These are phyloP conservation scores for Acromyrmex echinatior DNA, from an alignment of 1,140 invertebrate genomes.

Conservation along the genomic window DNA sequence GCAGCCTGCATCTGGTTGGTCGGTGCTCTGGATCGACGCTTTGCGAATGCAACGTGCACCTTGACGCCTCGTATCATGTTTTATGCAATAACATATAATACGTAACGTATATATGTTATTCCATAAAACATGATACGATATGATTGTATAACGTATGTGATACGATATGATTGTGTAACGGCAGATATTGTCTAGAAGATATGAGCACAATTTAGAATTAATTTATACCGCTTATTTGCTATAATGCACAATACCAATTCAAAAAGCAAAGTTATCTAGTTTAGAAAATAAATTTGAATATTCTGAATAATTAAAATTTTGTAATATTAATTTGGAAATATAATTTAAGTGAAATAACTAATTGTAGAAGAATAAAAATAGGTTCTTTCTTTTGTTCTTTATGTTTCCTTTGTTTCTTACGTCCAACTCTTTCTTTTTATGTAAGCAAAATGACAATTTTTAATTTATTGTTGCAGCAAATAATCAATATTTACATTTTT, in stretches of 20 bases:
- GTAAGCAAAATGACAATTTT: background rate
- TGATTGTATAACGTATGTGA: background rate
- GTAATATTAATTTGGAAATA: too few relatives aligned
- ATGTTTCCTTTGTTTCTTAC: too few relatives aligned
- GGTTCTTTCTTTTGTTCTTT: too few relatives aligned
- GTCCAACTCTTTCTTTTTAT: too few relatives aligned
- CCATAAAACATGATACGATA: too few relatives aligned
- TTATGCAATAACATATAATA: background rate
- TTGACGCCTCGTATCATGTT: background rate
- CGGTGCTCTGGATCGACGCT: background rate
- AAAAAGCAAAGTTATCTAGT: too few relatives aligned
- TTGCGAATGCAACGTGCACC: background rate
- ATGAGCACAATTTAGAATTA: background rate
- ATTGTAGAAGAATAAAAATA: too few relatives aligned
- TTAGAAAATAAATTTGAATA: too few relatives aligned
- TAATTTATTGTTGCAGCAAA: background rate
- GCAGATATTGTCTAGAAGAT: background rate
- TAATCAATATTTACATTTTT: background rate
- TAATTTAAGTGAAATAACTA: too few relatives aligned
- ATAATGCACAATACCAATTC: too few relatives aligned
- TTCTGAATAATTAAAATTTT: too few relatives aligned
- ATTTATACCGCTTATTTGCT: background rate
- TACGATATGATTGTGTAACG: background rate
- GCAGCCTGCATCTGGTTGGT: conserved; percentile 30
- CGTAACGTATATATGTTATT: background rate